Conservation (phyloP, 2,113 vertebrate genomes). For the Melanocharis versteri region DNA sequence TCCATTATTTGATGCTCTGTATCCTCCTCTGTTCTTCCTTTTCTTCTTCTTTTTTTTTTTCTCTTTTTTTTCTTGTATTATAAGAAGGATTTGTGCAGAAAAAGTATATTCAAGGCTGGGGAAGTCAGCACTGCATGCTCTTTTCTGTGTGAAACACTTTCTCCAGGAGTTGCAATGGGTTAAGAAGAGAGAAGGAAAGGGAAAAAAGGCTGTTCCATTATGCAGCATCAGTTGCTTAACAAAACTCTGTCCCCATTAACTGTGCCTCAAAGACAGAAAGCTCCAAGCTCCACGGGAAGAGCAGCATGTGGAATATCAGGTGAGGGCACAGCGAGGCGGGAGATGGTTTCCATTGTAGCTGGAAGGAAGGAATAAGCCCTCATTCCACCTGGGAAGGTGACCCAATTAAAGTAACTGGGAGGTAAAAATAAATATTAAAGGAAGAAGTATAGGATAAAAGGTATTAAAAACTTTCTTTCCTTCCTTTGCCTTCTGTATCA, state of each 20-base stretch:
- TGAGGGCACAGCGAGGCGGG: neutral
- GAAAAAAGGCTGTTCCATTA: neutral
- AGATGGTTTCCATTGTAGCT: neutral
- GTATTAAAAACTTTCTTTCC: neutral
- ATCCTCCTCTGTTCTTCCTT: no score
- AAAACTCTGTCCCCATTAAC: neutral
- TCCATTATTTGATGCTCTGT: neutral
- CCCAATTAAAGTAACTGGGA: neutral
- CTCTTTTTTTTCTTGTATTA: no score
- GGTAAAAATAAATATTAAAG: neutral
- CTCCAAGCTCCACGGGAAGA: neutral
- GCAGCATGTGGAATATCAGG: neutral
- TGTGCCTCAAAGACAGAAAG: neutral
- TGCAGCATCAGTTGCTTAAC: neutral
- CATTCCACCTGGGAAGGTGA: neutral
- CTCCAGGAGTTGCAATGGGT: neutral
- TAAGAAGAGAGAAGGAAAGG: neutral
- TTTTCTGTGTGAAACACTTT: neutral
- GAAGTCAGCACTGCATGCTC: no score
- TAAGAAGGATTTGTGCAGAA: no score
- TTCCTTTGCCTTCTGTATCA: neutral
- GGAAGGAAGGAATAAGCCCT: neutral
- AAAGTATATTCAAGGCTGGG: no score
- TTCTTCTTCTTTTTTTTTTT: no score
- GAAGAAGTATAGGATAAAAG: neutral